Base-by-base conservation (phyloP, 1,140 invertebrate genomes). In the Halictus rubicundus region DNA sequence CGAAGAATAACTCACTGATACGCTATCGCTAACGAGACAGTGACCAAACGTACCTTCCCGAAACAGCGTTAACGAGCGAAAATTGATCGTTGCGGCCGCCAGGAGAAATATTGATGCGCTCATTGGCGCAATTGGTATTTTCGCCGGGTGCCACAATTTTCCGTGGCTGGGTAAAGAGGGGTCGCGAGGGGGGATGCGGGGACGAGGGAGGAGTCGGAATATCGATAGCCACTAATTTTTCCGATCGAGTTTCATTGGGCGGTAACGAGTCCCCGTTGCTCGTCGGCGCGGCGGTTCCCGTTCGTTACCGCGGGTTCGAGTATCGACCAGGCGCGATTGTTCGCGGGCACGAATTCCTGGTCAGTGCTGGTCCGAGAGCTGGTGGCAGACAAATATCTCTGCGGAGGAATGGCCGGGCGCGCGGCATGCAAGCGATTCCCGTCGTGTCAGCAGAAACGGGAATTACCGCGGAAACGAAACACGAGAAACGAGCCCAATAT, bases 401-500 rank as follows among this genome's bases (percentile, higher is more conserved):
- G 69, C 21, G 14, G 54, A 57, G 57, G 16, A 27, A 52, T 52
- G 60, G 25, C 70, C 54, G 66, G 39, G 60, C 59, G 6, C 60
- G 72, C 66, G 27, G 42, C 42, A 49, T 71, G 59, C 68, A 54
- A 60, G 46, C 60, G 76, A 78, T 78, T 64, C 76, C 23, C 46
- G 69, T 39, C 61, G 76, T 57, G 49, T 72, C 76, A 78, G 76
- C 76, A n/a, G 78, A 12, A 66, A 61, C 39, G 46, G 42, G 63
- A 60, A 64, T 60, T 37, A 54, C 63, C 71, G 64, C 61, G 71
- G 78, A 61, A 60, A 65, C 76, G 68, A 72, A 65, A 69, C 59
- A 57, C 59, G 27, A 32, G 46, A 61, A 63, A 65, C 70, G 77
- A 59, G 77, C 54, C 77, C 57, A 59, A 81, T 81, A 77, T 78